Percentiles rank a stretch among this genome's conserved stretches.
Evolutionary conservation across 2,888 invertebrate genomes (phyloP).

Genomic region (Heterodera filipjevi): DNA sequence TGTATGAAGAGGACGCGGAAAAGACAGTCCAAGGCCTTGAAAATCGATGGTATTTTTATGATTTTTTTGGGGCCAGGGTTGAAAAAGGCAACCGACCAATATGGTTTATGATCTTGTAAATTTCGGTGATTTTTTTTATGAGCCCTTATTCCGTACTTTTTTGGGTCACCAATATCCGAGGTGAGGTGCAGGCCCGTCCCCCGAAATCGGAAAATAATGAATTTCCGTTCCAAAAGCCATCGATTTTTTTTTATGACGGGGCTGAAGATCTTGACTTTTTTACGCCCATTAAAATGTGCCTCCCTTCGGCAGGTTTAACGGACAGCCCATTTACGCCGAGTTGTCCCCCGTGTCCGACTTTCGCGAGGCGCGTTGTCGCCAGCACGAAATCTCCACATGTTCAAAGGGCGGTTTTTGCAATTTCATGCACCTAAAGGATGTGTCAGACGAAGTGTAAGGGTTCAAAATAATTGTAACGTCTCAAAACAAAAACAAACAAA

Average conservation of each 20-base stretch:
- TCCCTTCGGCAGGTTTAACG: conserved; percentile 73
- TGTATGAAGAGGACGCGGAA: conserved; percentile 91
- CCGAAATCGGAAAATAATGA: too few species aligned
- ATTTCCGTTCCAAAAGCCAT: too few species aligned
- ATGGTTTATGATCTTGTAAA: neutral
- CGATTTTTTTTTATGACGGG: too few species aligned
- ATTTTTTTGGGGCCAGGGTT: neutral
- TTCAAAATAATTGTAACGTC: too few species aligned
- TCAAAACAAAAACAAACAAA: neutral
- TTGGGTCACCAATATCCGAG: too few species aligned
- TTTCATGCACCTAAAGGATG: conserved; percentile 92
- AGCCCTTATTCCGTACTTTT: too few species aligned
- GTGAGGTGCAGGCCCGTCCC: too few species aligned
- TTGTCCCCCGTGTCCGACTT: conserved; percentile 98
- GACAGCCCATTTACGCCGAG: conserved; percentile 94
- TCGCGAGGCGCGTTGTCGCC: conserved; percentile 96
- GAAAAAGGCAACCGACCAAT: neutral
- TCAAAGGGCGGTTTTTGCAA: conserved; percentile 98
- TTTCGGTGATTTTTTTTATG: too few species aligned
- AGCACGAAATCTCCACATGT: conserved; percentile 81
- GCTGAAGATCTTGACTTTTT: too few species aligned
- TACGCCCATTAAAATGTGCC: neutral
- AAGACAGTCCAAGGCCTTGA: conserved; percentile 94
- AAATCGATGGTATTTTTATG: conserved; percentile 87
- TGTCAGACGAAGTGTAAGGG: conserved; percentile 34